Evolutionary conservation across 1,140 invertebrate genomes (phyloP), one percentile per base, ranked within the genome.

Genomic region (Gerris buenoi): DNA sequence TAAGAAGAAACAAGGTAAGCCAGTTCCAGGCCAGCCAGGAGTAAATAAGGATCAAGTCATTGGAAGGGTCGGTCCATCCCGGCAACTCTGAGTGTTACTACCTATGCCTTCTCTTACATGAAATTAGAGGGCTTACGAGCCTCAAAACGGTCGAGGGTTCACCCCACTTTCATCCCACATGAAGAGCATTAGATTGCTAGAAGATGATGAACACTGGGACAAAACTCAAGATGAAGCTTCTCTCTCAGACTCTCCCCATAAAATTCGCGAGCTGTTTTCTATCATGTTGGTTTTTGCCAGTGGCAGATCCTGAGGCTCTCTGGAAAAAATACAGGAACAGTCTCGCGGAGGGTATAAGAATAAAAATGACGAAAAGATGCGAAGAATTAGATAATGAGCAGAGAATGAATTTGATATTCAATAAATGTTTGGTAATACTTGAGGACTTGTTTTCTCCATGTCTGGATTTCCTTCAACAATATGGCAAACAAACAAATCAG

Each of bases 51-150:
- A 26, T 28, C 22, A 68, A 60, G 67, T 71, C 56, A 65, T 73
- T 61, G 61, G 71, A 18, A 68, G 75, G 69, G 67, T 78, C 73
- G 10, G 67, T 76, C 25, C 61, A 68, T 61, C 71, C 74, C 2
- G 72, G 68, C 18, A 67, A 72, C 25, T 65, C 61, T 27, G 75
- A 76, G 70, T 68, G 72, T 25, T 77, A 67, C 65, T 72, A 64
- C 60, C 57, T 67, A 18, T 27, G 68, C 23, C 57, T 66, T 59
- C 57, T 80, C 64, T 73, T 81, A 71, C 65, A 74, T 71, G 65
- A 76, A 70, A 68, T 81, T 70, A 73, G 65, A 71, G 78, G 78
- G 33, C 76, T 76, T 73, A 68, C 70, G 65, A 68, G 71, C 70
- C 69, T 80, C 28, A 73, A 71, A 73, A 78, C 71, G 33, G 70